Evolutionary conservation across 53 echinoderm and acorn worm species (phyloP).

Genomic region (Apostichopus leukothele): DNA sequence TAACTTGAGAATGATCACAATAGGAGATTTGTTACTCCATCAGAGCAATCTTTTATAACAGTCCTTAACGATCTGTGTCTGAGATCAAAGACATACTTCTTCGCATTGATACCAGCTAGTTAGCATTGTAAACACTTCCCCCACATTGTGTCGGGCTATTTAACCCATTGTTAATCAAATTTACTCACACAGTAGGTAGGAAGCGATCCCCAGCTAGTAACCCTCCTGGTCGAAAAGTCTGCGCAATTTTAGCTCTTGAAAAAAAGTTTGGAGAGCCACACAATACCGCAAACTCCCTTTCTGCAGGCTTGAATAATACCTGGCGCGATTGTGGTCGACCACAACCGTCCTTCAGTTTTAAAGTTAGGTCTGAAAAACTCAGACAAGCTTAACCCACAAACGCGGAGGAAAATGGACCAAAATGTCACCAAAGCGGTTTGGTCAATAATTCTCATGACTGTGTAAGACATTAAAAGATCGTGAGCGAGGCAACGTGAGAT

Average conservation of each 20-base stretch:
- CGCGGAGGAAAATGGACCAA: neutral
- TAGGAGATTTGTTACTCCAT: no score
- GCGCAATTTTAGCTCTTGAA: neutral
- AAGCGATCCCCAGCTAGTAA: neutral
- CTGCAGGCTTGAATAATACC: neutral
- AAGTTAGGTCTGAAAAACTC: neutral
- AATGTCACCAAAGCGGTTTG: neutral
- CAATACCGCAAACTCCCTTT: conserved; percentile 6
- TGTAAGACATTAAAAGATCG: neutral
- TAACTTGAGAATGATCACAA: no score
- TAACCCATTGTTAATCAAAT: neutral
- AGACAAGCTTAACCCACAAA: conserved; percentile 13
- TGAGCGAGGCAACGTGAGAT: neutral
- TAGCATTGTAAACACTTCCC: no score
- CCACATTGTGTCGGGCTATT: neutral
- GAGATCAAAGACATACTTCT: no score
- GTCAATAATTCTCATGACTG: conserved; percentile 1
- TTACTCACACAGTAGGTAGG: neutral
- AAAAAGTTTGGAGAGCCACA: neutral
- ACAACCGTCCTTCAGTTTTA: neutral
- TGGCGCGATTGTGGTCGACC: conserved; percentile 29
- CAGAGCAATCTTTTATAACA: no score
- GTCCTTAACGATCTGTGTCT: no score
- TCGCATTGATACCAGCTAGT: no score
- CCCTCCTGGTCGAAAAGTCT: neutral